Evolutionary conservation across 1,140 invertebrate genomes (phyloP), one percentile per base, ranked within the genome.

Genomic region (Drosophila pachea): DNA sequence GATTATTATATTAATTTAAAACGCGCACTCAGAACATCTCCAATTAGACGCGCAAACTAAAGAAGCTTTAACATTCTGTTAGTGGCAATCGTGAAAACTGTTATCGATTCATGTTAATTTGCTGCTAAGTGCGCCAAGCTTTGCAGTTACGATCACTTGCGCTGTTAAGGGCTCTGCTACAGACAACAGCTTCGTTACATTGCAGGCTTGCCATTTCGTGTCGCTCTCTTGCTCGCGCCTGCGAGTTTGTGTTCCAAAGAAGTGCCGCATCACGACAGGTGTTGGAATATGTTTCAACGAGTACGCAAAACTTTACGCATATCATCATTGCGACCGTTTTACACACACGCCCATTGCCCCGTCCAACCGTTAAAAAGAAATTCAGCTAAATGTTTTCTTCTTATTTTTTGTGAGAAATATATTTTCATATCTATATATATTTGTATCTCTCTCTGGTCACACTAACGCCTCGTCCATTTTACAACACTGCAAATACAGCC

Each of bases 201-300:
- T 42, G 12, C 14, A 42, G n/a, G 40, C 6, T 42, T 14, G 40
- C 12, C 3, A n/a, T 43, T 12, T 42, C 40, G 4, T 35, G 33
- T 35, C 5, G n/a, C n/a, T n/a, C n/a, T 36, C 35, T 42, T 14
- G 38, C 38, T 12, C 11, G 11, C 11, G 38, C 11, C 6, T 9
- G 7, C 4, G 4, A 12, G 6, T 0, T 5, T 75, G 56, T 72
- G 78, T 63, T 61, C 5, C 40, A 14, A 43, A 43, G 1, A 16
- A 14, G 6, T 14, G 12, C 12, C 35, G 68, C 65, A 68, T 81
- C 74, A 81, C 78, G 62, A 68, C 74, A 81, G 68, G 68, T 78
- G 63, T 62, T 74, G 40, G 69, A 64, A 59, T 38, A 45, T n/a
- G 16, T 8, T 38, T 6, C 49, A 56, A 38, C 31, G 52, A 43